Conservation (phyloP, 2,113 vertebrate species). For the Ibidorhyncha struthersii region DNA sequence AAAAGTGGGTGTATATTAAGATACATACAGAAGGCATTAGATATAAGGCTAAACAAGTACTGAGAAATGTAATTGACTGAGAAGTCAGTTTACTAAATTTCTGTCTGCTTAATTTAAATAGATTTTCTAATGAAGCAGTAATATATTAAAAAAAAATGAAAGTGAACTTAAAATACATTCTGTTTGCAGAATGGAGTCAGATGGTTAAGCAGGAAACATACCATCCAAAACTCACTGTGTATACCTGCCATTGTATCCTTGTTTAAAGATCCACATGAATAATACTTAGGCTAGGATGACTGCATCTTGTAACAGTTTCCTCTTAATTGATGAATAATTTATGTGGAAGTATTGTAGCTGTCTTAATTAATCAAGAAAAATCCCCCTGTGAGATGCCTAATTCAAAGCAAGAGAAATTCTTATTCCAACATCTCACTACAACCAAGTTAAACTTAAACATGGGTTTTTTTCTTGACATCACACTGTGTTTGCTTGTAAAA, state of each 20-base stretch:
- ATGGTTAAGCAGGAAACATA: background rate
- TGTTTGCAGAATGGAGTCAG: background rate
- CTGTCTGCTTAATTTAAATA: background rate
- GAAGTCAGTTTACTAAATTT: background rate
- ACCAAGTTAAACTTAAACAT: background rate
- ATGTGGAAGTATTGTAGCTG: constrained; percentile 32
- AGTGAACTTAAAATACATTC: background rate
- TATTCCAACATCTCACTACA: background rate
- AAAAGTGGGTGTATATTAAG: background rate
- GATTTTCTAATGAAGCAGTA: background rate
- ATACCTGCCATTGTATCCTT: background rate
- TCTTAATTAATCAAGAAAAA: constrained; percentile 61
- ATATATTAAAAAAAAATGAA: background rate
- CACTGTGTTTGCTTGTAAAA: background rate
- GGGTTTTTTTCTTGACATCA: background rate
- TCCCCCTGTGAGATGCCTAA: background rate
- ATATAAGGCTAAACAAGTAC: background rate
- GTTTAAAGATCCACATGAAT: constrained; percentile 10
- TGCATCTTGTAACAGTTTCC: constrained; percentile 37
- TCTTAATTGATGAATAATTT: constrained; percentile 64
- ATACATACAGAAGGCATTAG: background rate
- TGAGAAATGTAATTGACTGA: background rate
- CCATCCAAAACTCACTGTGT: background rate
- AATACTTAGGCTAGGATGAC: background rate
- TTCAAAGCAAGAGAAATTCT: constrained; percentile 8